Evolutionary conservation across 1,140 invertebrate genomes (phyloP).

Genomic region (Glossosoma conforme): DNA sequence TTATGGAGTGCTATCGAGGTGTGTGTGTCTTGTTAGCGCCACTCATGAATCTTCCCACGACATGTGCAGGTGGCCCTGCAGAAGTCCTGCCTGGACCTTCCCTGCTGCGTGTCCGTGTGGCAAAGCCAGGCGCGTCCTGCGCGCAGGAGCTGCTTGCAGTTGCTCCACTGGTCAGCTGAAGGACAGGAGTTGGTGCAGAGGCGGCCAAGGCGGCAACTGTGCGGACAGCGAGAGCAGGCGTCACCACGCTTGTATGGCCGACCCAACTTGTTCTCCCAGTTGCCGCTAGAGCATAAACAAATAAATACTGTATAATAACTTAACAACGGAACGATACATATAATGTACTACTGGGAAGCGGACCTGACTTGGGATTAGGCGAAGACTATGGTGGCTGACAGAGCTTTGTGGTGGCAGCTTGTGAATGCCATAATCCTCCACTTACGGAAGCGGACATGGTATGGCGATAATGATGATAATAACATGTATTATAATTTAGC

Average conservation of each 20-base stretch:
- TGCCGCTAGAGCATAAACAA: constrained; percentile 74
- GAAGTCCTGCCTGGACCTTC: constrained; percentile 51
- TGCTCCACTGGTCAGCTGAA: constrained; percentile 64
- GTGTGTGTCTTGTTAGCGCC: constrained; percentile 35
- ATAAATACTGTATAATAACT: no score
- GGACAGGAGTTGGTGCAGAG: constrained; percentile 72
- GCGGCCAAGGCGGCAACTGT: constrained; percentile 53
- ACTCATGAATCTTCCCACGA: constrained; percentile 43
- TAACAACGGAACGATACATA: no score
- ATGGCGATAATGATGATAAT: no score
- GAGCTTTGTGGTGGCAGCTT: no score
- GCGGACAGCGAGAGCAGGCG: constrained; percentile 60
- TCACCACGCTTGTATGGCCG: constrained; percentile 62
- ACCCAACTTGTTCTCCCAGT: constrained; percentile 56
- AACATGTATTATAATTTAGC: no score
- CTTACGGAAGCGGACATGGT: no score
- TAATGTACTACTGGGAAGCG: no score
- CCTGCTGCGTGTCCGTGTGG: constrained; percentile 50
- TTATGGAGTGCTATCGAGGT: no score
- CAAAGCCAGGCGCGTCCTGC: constrained; percentile 61
- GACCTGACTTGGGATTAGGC: no score
- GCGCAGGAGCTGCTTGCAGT: constrained; percentile 61
- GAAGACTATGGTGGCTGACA: no score
- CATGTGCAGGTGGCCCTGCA: constrained; percentile 72
- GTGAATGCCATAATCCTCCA: no score